Percentiles rank a stretch among this genome's conserved stretches.
Conservation (phyloP, 2,888 invertebrate genomes). For the Blomia tropicalis region DNA sequence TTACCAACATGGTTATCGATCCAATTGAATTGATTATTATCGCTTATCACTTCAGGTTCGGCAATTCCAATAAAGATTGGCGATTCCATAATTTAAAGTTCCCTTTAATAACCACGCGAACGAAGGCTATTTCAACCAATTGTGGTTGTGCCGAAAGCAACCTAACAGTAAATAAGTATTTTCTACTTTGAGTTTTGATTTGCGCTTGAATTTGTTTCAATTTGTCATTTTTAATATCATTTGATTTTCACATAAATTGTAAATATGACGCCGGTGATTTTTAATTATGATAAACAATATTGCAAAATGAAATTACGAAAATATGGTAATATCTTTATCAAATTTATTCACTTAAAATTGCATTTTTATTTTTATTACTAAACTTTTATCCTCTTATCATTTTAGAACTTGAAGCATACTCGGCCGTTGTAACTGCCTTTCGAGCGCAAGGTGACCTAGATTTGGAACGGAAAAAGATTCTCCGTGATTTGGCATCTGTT, state of each 20-base stretch:
- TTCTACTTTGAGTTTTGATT: too few relatives aligned
- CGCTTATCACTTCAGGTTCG: neutral
- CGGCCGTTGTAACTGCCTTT: conserved; percentile 69
- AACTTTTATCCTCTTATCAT: conserved; percentile 4
- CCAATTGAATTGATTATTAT: conserved; percentile 9
- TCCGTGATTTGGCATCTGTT: conserved; percentile 62
- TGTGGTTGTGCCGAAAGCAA: neutral
- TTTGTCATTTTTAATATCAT: neutral
- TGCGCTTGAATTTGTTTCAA: neutral
- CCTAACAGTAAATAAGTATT: too few relatives aligned
- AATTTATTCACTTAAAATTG: conserved; percentile 19
- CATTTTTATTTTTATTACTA: neutral
- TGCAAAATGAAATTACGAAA: conserved; percentile 69
- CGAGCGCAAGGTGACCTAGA: conserved; percentile 78
- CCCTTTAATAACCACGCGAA: too few relatives aligned
- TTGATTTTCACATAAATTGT: neutral
- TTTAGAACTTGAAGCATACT: conserved; percentile 78
- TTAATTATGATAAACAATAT: conserved; percentile 73
- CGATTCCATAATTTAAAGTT: neutral
- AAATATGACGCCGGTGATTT: conserved; percentile 48
- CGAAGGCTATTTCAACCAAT: neutral
- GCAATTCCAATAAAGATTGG: conserved; percentile 5
- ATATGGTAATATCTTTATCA: conserved; percentile 48
- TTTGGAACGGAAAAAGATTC: conserved; percentile 61
- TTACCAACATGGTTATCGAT: conserved; percentile 19